Evolutionary conservation across 1,140 invertebrate species (phyloP).

Genomic region (Heliothis subflexa): DNA sequence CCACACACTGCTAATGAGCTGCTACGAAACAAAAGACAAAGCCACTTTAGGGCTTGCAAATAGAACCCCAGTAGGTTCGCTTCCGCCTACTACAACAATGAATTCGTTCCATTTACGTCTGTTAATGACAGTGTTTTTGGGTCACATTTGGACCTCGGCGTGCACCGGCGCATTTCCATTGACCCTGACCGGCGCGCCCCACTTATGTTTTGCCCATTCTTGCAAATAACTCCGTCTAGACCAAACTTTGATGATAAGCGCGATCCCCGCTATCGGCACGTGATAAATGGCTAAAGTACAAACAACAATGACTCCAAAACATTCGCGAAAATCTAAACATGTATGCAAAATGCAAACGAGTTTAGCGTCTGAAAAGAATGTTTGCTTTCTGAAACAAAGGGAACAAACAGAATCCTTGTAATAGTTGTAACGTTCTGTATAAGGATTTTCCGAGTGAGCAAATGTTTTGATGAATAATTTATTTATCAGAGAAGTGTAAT

Average conservation of each 20-base stretch:
- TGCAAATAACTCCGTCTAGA: slow-evolving; percentile 36
- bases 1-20: too few relatives aligned
- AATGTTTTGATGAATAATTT: background rate
- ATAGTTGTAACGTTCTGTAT: background rate
- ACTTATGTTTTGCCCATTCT: slow-evolving; percentile 39
- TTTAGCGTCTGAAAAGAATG: slow-evolving; percentile 27
- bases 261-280: slow-evolving; percentile 29
- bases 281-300: slow-evolving; percentile 30
- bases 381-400: slow-evolving; percentile 23
- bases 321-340: slow-evolving; percentile 4
- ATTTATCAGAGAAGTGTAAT: background rate
- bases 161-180: slow-evolving; percentile 23
- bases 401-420: slow-evolving; percentile 11
- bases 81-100: background rate
- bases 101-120: background rate
- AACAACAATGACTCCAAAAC: slow-evolving; percentile 30
- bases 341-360: slow-evolving; percentile 13
- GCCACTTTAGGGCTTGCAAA: too few relatives aligned
- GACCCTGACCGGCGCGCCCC: slow-evolving; percentile 38
- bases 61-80: too few relatives aligned
- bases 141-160: slow-evolving; percentile 17
- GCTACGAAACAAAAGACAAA: too few relatives aligned
- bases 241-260: slow-evolving; percentile 41
- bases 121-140: slow-evolving; percentile 34
- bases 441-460: background rate